phyloP scores from a whole-genome alignment of 2,797 vertebrate genomes.

The Ficedula albicollis region DNA sequence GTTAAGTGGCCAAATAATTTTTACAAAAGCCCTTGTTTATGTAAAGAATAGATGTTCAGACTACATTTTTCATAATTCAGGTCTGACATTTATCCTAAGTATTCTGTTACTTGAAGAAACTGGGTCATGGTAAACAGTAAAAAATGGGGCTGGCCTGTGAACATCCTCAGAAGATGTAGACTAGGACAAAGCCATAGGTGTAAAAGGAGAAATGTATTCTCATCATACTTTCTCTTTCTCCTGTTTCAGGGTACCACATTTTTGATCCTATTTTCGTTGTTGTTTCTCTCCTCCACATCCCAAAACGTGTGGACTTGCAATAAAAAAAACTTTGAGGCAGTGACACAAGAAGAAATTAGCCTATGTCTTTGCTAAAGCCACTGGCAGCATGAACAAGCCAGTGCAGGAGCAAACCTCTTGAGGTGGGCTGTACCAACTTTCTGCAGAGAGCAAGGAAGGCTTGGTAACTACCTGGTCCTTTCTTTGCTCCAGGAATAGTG shows the following conservation, averaged over 20 bases:
- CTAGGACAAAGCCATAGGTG: neutral
- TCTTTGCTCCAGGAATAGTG: slow-evolving; percentile 19
- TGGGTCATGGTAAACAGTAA: neutral
- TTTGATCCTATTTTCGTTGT: neutral
- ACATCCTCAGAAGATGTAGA: neutral
- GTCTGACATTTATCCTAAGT: neutral
- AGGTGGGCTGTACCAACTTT: neutral
- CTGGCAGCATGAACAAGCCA: neutral
- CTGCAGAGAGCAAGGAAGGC: neutral
- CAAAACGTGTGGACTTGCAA: neutral
- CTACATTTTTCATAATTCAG: neutral
- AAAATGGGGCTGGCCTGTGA: neutral
- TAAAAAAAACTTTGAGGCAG: neutral
- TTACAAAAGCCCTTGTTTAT: neutral
- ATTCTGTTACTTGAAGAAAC: neutral
- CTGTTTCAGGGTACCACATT: neutral
- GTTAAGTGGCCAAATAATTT: neutral
- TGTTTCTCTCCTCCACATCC: neutral
- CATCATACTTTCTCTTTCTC: neutral
- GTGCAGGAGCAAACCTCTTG: neutral
- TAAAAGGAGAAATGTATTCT: neutral
- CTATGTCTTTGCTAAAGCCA: neutral
- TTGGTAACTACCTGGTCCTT: neutral
- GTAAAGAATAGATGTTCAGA: neutral
- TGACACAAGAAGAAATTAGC: neutral